Percentiles rank a stretch among this genome's conserved stretches.
phyloP scores from a whole-genome alignment of 1,140 invertebrate species.

The Drosophila bocki region DNA sequence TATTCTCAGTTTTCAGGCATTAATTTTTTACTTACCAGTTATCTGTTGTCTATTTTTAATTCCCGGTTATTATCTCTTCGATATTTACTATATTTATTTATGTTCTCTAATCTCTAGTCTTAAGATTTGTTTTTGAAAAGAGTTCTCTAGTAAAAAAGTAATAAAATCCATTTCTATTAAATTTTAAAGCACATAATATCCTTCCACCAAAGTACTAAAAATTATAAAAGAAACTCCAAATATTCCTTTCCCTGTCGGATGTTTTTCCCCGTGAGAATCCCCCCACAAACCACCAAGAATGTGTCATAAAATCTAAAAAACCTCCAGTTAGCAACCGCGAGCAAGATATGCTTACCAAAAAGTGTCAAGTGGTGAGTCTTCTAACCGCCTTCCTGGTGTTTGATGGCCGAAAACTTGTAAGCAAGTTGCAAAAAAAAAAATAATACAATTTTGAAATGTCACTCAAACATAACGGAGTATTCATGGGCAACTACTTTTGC shows the following conservation, averaged over 20 bases:
- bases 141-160: too few species aligned
- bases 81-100: too few species aligned
- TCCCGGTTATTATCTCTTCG: neutral
- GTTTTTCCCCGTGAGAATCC: neutral
- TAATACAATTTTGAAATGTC: constrained; percentile 46
- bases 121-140: too few species aligned
- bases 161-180: too few species aligned
- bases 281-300: neutral
- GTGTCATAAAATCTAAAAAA: neutral
- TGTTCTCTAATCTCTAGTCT: too few species aligned
- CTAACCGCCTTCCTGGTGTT: neutral
- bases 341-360: neutral
- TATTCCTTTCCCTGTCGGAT: neutral
- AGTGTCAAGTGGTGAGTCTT: neutral
- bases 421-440: constrained; percentile 21
- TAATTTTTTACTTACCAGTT: neutral
- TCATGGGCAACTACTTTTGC: constrained; percentile 48
- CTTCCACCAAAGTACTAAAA: too few species aligned
- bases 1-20: neutral
- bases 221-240: too few species aligned
- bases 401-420: constrained; percentile 21
- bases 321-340: neutral
- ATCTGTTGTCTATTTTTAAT: neutral
- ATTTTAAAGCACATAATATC: too few species aligned
- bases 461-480: constrained; percentile 62